Percentiles rank a stretch among this genome's conserved stretches.
Conservation (phyloP, 2,113 vertebrate genomes). For the Cynocephalus volans region DNA sequence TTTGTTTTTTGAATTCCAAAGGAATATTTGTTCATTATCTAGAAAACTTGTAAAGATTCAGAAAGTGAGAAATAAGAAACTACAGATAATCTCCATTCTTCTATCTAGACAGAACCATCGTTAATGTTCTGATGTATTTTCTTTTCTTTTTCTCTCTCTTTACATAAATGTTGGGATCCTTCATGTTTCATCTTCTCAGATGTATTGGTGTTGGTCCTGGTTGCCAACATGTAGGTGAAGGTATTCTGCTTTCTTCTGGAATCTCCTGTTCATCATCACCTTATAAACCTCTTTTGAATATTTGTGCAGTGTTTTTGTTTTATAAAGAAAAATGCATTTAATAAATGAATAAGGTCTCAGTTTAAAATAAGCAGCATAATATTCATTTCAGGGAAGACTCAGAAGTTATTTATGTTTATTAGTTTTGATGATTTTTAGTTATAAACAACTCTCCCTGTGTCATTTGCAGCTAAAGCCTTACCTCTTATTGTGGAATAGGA, state of each 20-base stretch:
- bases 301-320: not conserved
- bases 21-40: not conserved
- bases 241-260: not conserved
- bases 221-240: not conserved
- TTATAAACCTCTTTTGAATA: not conserved
- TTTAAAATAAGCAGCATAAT: slow-evolving; percentile 29
- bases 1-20: slow-evolving; percentile 17
- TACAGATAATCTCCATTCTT: not conserved
- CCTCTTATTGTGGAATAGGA: not conserved
- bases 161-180: not conserved
- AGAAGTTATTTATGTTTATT: not conserved
- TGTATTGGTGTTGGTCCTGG: not conserved
- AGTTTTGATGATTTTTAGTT: not conserved
- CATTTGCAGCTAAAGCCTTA: not conserved
- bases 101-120: not conserved
- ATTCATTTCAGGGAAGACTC: not conserved
- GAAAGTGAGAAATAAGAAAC: slow-evolving; percentile 19
- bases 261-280: not conserved
- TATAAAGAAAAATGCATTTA: not conserved
- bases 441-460: not conserved
- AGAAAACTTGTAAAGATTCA: not conserved
- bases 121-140: not conserved
- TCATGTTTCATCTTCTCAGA: not conserved
- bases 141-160: not conserved
- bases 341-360: not conserved